These are phyloP conservation scores for Noctuana brunneofusca DNA, from an alignment of 2,888 invertebrate species.

Conservation along the genomic window DNA sequence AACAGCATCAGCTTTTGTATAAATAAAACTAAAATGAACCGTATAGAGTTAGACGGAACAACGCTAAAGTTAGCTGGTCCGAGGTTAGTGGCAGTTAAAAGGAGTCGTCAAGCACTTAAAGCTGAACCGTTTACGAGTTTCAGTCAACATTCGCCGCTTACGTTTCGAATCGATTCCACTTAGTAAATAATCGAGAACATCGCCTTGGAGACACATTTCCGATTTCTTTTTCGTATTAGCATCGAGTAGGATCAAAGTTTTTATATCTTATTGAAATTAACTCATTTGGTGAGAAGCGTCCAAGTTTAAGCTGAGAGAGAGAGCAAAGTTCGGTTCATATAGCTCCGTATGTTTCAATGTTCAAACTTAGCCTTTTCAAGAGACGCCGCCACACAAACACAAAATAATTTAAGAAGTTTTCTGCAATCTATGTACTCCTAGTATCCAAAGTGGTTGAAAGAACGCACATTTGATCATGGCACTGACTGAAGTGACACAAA, in stretches of 20 bases:
- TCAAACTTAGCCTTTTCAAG: constrained; percentile 14
- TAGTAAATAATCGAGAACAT: constrained; percentile 27
- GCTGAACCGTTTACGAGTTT: constrained; percentile 33
- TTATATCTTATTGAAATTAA: constrained; percentile 30
- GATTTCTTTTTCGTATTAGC: constrained; percentile 30
- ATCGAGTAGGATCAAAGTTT: constrained; percentile 29
- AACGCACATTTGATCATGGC: too few relatives aligned
- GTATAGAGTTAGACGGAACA: constrained; percentile 18
- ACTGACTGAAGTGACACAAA: too few relatives aligned
- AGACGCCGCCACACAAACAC: neutral
- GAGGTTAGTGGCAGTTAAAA: constrained; percentile 34
- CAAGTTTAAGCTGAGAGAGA: constrained; percentile 22
- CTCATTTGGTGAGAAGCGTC: constrained; percentile 16
- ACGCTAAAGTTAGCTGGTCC: constrained; percentile 22
- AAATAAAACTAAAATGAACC: constrained; percentile 22
- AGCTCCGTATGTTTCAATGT: constrained; percentile 14
- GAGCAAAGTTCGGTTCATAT: constrained; percentile 24
- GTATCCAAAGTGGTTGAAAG: too few relatives aligned
- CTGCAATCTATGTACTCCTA: too few relatives aligned
- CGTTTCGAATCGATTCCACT: constrained; percentile 29
- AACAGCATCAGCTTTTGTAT: constrained; percentile 17
- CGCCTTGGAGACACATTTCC: constrained; percentile 31
- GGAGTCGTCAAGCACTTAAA: constrained; percentile 28
- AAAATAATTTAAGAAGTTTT: neutral
- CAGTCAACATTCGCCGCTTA: constrained; percentile 32